Evolutionary conservation across 2,113 vertebrate species (phyloP), one percentile per base, ranked within the genome.

Genomic region (Struthio camelus): DNA sequence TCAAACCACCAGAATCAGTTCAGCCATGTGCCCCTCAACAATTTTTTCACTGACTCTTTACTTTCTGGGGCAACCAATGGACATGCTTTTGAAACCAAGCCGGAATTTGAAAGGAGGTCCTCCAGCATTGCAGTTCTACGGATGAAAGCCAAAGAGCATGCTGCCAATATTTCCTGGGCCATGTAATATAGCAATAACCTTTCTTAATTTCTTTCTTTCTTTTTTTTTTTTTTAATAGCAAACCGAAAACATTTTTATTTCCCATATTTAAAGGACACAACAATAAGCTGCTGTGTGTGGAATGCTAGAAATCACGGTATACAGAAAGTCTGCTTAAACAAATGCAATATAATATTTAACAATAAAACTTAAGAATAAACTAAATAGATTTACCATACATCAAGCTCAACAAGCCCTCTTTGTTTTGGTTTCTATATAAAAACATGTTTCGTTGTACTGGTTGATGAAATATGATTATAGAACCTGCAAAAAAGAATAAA

Each of bases 71-170:
- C 98, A 25, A 86, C 98, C 93, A 99, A 98, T 90, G 98, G 98
- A 96, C 99, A 99, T 46, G 98, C 98, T 48, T 99, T 99, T 94
- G 99, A 99, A 98, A 98, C 98, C 95, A 99, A 99, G 96, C 99
- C 99, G 1, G 99, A 99, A 96, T 99, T 99, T 65, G 99, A 99
- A 98, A 97, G 99, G 84, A 98, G 99, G 70, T 99, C 99, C 40
- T 99, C 99, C 96, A 99, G 99, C 97, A 99, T 99, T 44, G 99
- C 99, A 11, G 99, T 99, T 95, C 98, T 99, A 97, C 98, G 99
- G 96, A 99, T 99, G 99, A 99, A 99, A 97, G 99, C 99, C 96
- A 99, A 99, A 96, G 99, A 99, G 97, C 99, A 99, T 89, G 96
- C 99, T 62, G 99, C 99, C 94, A 99, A 99, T 98, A 99, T 99